These are phyloP conservation scores for Morus bassanus DNA, from an alignment of 2,797 vertebrate genomes.

Conservation along the genomic window DNA sequence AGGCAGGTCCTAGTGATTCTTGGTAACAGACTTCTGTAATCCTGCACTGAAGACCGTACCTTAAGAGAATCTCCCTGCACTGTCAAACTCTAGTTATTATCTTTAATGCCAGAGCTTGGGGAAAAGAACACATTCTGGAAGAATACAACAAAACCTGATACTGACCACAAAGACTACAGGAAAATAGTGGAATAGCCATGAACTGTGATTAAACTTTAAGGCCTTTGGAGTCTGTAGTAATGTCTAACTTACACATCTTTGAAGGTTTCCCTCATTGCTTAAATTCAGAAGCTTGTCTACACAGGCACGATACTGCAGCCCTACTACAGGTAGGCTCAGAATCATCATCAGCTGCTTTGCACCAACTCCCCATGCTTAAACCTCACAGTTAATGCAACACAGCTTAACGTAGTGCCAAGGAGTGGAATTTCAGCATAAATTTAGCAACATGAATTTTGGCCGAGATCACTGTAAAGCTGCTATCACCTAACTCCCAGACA, in stretches of 20 bases:
- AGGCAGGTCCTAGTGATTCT: neutral
- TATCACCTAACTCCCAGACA: neutral
- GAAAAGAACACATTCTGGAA: neutral
- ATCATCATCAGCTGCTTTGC: neutral
- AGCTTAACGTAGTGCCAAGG: neutral
- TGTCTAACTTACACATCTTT: neutral
- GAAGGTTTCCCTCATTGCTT: neutral
- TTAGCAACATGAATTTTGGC: neutral
- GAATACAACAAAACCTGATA: neutral
- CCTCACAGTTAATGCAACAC: neutral
- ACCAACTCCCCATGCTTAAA: neutral
- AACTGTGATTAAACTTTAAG: neutral
- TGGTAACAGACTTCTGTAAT: neutral
- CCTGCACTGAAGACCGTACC: neutral
- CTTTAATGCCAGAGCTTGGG: neutral
- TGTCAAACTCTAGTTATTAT: neutral
- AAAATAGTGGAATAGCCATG: neutral
- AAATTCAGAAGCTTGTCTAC: neutral
- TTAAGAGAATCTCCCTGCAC: neutral
- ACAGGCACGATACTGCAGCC: neutral
- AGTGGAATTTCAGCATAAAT: neutral
- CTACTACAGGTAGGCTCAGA: neutral
- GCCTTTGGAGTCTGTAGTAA: neutral
- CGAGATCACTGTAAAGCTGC: neutral
- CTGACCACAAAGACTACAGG: neutral